Evolutionary conservation across 2,888 invertebrate genomes (phyloP).

Genomic region (Coremacera marginata): DNA sequence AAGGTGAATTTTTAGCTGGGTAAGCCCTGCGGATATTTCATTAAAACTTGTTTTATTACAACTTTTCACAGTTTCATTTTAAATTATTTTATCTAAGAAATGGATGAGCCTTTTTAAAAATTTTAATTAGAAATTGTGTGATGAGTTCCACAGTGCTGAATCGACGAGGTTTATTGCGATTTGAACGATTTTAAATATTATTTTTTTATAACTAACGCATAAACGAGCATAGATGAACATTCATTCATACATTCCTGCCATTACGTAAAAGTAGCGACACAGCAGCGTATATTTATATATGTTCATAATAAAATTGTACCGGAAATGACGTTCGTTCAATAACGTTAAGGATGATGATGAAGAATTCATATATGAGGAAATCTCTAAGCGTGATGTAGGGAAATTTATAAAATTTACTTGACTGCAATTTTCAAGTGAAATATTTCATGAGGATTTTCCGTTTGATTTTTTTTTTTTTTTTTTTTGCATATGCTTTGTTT

Average conservation of each 20-base stretch:
- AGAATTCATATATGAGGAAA: conserved; percentile 57
- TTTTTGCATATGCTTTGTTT: not conserved
- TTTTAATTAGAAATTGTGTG: no score
- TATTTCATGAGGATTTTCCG: conserved; percentile 39
- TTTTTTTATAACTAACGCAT: conserved; percentile 12
- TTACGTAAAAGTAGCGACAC: no score
- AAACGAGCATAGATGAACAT: not conserved
- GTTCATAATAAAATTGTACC: conserved; percentile 61
- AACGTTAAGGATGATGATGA: conserved; percentile 37
- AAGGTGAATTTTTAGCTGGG: no score
- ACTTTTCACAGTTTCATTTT: no score
- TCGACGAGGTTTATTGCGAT: conserved; percentile 40
- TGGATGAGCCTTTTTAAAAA: no score
- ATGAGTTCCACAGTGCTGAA: conserved; percentile 33
- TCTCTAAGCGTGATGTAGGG: conserved; percentile 61
- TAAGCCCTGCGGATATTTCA: no score
- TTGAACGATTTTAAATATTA: conserved; percentile 36
- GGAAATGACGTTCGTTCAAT: conserved; percentile 58
- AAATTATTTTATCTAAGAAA: no score
- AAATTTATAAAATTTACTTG: conserved; percentile 63
- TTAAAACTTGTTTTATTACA: no score
- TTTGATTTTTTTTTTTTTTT: conserved; percentile 13
- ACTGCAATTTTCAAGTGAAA: conserved; percentile 65
- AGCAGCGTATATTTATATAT: not conserved
- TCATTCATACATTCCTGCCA: not conserved